These are phyloP conservation scores for Tachina grossa DNA, from an alignment of 2,888 invertebrate species.

Conservation along the genomic window DNA sequence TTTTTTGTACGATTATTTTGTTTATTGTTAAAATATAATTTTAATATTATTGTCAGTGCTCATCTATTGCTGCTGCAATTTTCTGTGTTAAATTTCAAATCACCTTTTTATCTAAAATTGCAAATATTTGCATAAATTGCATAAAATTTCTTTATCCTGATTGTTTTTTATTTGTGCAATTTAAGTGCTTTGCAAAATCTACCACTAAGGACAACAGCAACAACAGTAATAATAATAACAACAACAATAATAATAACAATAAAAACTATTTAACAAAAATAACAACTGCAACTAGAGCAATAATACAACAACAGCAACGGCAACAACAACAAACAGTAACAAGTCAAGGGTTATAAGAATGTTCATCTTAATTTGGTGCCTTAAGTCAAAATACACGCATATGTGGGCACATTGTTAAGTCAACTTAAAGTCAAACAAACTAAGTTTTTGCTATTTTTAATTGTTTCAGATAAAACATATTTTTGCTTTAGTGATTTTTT, in stretches of 20 bases:
- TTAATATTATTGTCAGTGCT: slow-evolving; percentile 11
- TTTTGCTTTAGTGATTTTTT: too few relatives aligned
- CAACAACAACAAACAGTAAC: slow-evolving; percentile 10
- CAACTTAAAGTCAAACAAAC: background rate
- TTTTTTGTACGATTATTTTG: background rate
- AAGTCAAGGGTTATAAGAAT: slow-evolving; percentile 67
- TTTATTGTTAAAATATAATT: slow-evolving; percentile 26
- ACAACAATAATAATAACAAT: slow-evolving; percentile 35
- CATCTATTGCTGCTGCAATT: background rate
- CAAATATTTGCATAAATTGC: slow-evolving; percentile 74
- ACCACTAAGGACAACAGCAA: slow-evolving; percentile 17
- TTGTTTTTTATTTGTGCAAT: slow-evolving; percentile 39
- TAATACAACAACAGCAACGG: background rate
- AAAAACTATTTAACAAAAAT: slow-evolving; percentile 14
- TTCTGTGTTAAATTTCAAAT: slow-evolving; percentile 34
- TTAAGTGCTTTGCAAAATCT: slow-evolving; percentile 48
- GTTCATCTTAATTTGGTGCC: slow-evolving; percentile 71
- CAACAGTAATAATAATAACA: slow-evolving; percentile 21
- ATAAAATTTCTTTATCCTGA: slow-evolving; percentile 65
- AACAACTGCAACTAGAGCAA: slow-evolving; percentile 2
- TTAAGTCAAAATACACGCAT: slow-evolving; percentile 53
- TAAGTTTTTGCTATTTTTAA: too few relatives aligned
- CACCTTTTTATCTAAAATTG: slow-evolving; percentile 73
- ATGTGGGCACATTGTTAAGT: slow-evolving; percentile 5
- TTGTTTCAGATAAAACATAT: too few relatives aligned